These are phyloP conservation scores for Oriolus oriolus DNA, from an alignment of 2,113 vertebrate species.

Conservation along the genomic window DNA sequence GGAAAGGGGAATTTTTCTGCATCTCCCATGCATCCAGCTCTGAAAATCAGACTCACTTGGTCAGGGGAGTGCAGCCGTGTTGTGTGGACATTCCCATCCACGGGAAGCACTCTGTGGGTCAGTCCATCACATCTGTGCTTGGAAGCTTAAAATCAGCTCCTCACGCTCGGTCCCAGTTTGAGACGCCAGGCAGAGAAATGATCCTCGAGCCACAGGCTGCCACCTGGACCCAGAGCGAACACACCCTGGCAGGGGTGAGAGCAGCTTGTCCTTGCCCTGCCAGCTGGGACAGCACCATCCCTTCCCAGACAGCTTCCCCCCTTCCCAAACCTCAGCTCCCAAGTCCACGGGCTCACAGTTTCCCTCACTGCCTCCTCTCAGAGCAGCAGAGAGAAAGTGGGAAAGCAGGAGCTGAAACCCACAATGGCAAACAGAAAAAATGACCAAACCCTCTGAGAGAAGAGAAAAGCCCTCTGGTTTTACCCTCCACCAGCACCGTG, in stretches of 20 bases:
- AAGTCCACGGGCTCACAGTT: rapidly evolving
- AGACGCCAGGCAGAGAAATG: background rate
- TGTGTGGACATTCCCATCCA: background rate
- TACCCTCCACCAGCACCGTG: rapidly evolving
- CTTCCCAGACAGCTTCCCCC: background rate
- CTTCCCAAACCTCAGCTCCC: background rate
- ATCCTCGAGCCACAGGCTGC: background rate
- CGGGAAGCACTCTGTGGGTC: background rate
- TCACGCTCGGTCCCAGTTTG: no score
- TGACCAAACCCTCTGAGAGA: rapidly evolving
- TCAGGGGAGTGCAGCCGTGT: background rate
- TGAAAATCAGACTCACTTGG: background rate
- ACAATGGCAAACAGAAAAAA: background rate
- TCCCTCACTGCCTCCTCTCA: background rate
- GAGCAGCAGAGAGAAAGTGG: rapidly evolving
- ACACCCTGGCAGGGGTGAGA: rapidly evolving
- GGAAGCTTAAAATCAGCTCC: background rate
- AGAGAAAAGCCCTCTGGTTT: background rate
- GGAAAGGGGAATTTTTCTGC: background rate
- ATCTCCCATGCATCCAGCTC: background rate
- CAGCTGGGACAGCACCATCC: background rate
- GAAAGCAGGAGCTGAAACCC: background rate
- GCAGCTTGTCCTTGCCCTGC: background rate
- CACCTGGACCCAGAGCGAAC: background rate
- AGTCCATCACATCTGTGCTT: rapidly evolving